Evolutionary conservation across 2,113 vertebrate species (phyloP).

Genomic region (Scatophagus argus): DNA sequence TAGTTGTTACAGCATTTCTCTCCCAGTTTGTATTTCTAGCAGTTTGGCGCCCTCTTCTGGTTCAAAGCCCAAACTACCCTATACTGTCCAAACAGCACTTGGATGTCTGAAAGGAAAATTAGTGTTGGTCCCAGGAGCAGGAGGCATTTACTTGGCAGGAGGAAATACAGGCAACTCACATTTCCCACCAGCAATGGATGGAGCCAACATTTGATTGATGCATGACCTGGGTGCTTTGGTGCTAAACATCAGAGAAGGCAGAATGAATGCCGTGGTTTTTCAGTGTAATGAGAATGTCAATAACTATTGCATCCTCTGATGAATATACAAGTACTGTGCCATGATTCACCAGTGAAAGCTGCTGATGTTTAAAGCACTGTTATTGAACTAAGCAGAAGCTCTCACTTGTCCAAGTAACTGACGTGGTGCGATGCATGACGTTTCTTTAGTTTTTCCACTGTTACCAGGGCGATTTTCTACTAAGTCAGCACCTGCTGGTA

Average conservation of each 20-base stretch:
- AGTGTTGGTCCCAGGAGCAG: conserved; percentile 14
- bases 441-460: not conserved
- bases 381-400: conserved; percentile 22
- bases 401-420: conserved; percentile 20
- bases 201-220: conserved; percentile 49
- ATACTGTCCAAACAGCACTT: not conserved
- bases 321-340: conserved; percentile 30
- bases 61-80: not conserved
- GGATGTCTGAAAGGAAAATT: conserved; percentile 1
- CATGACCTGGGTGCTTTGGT: conserved; percentile 12
- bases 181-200: conserved; percentile 20
- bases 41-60: conserved; percentile 60
- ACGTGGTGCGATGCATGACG: conserved; percentile 6
- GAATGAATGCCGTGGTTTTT: conserved; percentile 46
- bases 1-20: too few species aligned
- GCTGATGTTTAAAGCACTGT: conserved; percentile 42
- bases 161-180: conserved; percentile 25
- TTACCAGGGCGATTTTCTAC: conserved; percentile 1
- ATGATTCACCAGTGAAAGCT: conserved; percentile 46
- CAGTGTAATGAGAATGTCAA: conserved; percentile 58
- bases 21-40: not conserved
- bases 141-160: conserved; percentile 21
- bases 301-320: conserved; percentile 47
- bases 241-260: conserved; percentile 25
- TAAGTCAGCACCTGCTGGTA: not conserved